Conservation (phyloP, 2,888 invertebrate species). For the Euplexia lucipara region DNA sequence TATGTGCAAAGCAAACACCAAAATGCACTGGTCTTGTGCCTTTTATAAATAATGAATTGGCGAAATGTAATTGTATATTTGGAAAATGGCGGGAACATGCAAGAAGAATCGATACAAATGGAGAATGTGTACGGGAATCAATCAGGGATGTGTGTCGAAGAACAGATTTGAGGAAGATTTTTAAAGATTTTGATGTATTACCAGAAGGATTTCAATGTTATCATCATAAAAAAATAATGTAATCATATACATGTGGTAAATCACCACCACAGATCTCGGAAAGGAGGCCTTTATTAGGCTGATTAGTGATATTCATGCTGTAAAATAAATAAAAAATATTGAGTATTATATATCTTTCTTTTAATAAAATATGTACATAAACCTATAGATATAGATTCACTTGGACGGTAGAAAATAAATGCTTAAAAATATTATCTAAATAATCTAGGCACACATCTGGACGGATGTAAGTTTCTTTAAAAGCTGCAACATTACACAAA, state of each 20-base stretch:
- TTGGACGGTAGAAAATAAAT: constrained; percentile 36
- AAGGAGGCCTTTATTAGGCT: no score
- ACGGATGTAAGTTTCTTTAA: constrained; percentile 36
- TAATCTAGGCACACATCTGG: constrained; percentile 44
- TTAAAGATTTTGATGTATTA: constrained; percentile 77
- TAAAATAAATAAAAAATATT: constrained; percentile 47
- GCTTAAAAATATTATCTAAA: constrained; percentile 33
- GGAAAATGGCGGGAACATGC: constrained; percentile 86
- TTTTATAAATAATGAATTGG: constrained; percentile 76
- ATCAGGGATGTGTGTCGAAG: constrained; percentile 80
- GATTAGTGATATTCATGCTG: no score
- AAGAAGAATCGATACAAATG: constrained; percentile 77
- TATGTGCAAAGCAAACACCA: constrained; percentile 82
- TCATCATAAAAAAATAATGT: constrained; percentile 70
- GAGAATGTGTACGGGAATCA: constrained; percentile 70
- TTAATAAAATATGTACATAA: constrained; percentile 26
- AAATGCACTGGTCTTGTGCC: constrained; percentile 81
- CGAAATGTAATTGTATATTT: constrained; percentile 84
- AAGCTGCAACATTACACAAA: constrained; percentile 34
- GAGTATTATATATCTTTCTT: constrained; percentile 44
- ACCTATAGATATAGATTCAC: constrained; percentile 19
- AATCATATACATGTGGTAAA: constrained; percentile 13
- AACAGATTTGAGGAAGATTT: constrained; percentile 76
- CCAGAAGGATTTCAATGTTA: constrained; percentile 83
- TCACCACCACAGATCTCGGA: no score